phyloP scores from a whole-genome alignment of 2,113 vertebrate genomes.

The Noturus placidus region DNA sequence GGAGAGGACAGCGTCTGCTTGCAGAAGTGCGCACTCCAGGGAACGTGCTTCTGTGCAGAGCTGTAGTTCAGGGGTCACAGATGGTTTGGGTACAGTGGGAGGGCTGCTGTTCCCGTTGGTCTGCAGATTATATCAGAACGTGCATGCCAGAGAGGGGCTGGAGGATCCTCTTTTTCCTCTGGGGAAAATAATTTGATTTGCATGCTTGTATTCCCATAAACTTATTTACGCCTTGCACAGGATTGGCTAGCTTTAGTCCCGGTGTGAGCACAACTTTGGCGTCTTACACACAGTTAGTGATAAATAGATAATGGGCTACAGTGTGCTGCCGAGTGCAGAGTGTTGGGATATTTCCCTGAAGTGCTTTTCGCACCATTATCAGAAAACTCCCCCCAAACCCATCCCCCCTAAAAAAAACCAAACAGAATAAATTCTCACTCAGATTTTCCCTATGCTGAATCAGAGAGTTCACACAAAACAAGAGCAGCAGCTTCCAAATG shows the following conservation, averaged over 20 bases:
- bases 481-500: neutral
- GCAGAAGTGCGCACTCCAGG: constrained; percentile 22
- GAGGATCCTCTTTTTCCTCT: constrained; percentile 39
- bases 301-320: constrained; percentile 28
- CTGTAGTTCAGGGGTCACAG: constrained; percentile 33
- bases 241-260: neutral
- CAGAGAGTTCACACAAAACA: neutral
- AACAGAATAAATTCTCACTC: constrained; percentile 1
- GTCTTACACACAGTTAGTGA: neutral
- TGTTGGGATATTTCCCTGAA: constrained; percentile 18
- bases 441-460: neutral
- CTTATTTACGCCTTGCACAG: neutral
- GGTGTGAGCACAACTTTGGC: neutral
- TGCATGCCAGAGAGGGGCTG: constrained; percentile 49
- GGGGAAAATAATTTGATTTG: constrained; percentile 40
- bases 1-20: constrained; percentile 32
- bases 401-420: no score
- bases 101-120: constrained; percentile 26
- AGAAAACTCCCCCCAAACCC: no score
- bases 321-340: constrained; percentile 3
- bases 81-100: constrained; percentile 25
- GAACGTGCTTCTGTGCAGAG: constrained; percentile 6
- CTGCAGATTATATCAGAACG: constrained; percentile 52
- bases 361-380: constrained; percentile 9
- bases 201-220: constrained; percentile 39